Conservation (phyloP, 2,888 invertebrate species). For the Phaedon cochleariae region DNA sequence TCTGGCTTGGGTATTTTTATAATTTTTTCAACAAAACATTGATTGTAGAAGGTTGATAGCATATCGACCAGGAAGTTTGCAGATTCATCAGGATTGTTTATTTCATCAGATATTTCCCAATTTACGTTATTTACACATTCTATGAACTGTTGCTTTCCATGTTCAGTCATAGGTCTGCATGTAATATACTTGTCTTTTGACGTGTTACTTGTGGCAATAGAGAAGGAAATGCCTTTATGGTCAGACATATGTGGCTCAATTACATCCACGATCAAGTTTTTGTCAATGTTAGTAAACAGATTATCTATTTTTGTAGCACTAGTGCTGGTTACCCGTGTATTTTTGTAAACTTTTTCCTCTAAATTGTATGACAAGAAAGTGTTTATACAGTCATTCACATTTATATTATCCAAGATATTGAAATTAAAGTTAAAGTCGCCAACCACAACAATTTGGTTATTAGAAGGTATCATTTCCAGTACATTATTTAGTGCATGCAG, state of each 20-base stretch:
- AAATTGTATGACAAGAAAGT: conserved; percentile 8
- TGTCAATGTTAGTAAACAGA: conserved; percentile 12
- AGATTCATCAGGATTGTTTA: conserved; percentile 9
- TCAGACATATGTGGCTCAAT: conserved; percentile 6
- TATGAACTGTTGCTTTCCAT: conserved; percentile 6
- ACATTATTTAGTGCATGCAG: conserved; percentile 7
- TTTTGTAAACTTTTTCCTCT: conserved; percentile 6
- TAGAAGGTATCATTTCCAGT: conserved; percentile 14
- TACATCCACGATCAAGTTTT: not conserved
- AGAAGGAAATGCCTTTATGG: conserved; percentile 6
- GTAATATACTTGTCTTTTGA: not conserved
- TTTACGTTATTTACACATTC: conserved; percentile 14
- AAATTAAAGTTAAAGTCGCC: conserved; percentile 14
- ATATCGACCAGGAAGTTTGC: conserved; percentile 9
- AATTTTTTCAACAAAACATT: not conserved
- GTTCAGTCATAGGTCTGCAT: conserved; percentile 12
- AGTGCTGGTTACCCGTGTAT: conserved; percentile 10
- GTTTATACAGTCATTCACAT: conserved; percentile 8
- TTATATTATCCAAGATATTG: conserved; percentile 6
- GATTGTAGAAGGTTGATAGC: conserved; percentile 6
- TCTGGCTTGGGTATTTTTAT: not conserved
- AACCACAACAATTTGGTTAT: conserved; percentile 6
- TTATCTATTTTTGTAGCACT: conserved; percentile 19
- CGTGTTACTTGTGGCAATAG: not conserved
- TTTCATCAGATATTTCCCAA: conserved; percentile 6